Conservation (phyloP, 1,140 invertebrate species). For the Adoxophyes honmai region DNA sequence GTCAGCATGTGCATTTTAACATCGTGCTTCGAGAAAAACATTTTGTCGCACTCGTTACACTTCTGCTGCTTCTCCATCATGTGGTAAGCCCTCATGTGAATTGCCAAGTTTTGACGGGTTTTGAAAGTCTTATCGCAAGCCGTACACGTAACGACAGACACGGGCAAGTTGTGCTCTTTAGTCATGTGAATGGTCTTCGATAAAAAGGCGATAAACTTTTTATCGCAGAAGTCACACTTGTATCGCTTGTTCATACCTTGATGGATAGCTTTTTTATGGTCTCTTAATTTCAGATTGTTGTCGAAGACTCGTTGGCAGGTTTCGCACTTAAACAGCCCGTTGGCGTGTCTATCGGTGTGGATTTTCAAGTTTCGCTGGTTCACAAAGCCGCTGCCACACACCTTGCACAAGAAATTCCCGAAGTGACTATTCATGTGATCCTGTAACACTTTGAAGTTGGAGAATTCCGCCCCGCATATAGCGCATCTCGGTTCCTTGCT, state of each 20-base stretch:
- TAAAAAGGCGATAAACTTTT: conserved; percentile 23
- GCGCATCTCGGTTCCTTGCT: background rate
- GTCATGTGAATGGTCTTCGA: conserved; percentile 24
- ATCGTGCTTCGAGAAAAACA: conserved; percentile 47
- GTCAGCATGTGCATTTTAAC: conserved; percentile 73
- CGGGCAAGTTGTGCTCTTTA: conserved; percentile 46
- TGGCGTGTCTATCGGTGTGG: conserved; percentile 17
- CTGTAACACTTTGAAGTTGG: background rate
- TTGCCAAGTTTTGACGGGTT: conserved; percentile 34
- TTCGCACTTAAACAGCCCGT: conserved; percentile 14
- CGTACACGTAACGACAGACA: conserved; percentile 43
- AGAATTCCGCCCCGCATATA: background rate
- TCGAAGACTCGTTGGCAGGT: conserved; percentile 27
- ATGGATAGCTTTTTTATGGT: conserved; percentile 24
- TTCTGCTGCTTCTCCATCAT: conserved; percentile 49
- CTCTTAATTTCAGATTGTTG: conserved; percentile 20
- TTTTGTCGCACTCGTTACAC: conserved; percentile 59
- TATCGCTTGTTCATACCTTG: conserved; percentile 15
- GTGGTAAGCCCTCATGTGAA: conserved; percentile 55
- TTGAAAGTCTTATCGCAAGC: conserved; percentile 56
- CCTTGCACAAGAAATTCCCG: conserved; percentile 24
- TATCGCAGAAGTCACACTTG: conserved; percentile 28
- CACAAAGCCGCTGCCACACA: conserved; percentile 21
- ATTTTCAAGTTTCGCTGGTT: conserved; percentile 15
- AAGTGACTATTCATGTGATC: conserved; percentile 24